These are phyloP conservation scores for Stegodyphus mimosarum DNA, from an alignment of 1,140 invertebrate genomes.

Conservation along the genomic window DNA sequence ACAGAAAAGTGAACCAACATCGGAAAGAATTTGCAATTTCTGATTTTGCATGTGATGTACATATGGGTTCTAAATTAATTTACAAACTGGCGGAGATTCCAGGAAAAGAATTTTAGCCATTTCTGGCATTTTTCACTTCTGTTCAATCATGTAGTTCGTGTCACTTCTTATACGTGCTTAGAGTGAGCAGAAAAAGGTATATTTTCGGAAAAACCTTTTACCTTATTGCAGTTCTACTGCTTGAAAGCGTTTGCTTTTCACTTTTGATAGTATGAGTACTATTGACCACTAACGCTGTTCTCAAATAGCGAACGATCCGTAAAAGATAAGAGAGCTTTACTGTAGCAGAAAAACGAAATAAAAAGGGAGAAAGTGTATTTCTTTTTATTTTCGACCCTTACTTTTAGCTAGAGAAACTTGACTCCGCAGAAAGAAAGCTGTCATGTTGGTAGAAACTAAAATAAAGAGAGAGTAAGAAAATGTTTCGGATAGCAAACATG, in stretches of 20 bases:
- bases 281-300: conserved; percentile 55
- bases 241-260: conserved; percentile 45
- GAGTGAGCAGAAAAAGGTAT: conserved; percentile 14
- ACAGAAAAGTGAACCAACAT: no score
- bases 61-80: no score
- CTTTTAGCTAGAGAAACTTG: conserved; percentile 45
- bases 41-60: no score
- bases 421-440: conserved; percentile 46
- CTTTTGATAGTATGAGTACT: conserved; percentile 40
- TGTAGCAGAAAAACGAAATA: conserved; percentile 22
- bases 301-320: conserved; percentile 49
- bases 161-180: conserved; percentile 51
- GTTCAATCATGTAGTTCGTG: neutral
- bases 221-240: conserved; percentile 33
- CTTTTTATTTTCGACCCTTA: conserved; percentile 18
- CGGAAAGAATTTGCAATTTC: no score
- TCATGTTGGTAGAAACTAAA: conserved; percentile 33
- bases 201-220: conserved; percentile 53
- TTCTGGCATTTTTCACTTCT: neutral
- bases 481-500: neutral
- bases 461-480: neutral
- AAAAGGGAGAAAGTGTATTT: neutral
- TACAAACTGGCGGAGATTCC: no score
- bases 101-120: no score
- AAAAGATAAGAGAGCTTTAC: conserved; percentile 38